Conservation (phyloP, 2,888 invertebrate species). For the Rosalia funebris region DNA sequence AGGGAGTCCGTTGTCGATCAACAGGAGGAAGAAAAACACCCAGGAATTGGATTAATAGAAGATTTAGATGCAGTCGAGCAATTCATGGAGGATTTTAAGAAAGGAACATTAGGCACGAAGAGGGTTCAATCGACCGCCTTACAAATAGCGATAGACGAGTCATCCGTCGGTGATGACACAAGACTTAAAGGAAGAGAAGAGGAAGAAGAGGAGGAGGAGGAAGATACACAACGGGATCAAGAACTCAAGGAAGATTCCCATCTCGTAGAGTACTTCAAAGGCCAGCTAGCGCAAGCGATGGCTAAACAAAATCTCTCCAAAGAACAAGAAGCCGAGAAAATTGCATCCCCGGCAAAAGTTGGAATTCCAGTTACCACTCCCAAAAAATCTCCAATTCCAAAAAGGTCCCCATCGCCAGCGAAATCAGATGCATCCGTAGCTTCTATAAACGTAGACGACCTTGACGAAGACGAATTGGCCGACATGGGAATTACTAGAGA, state of each 20-base stretch:
- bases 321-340: conserved; percentile 1
- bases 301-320: conserved; percentile 4
- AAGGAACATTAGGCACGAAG: not conserved
- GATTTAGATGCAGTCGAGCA: not conserved
- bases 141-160: not conserved
- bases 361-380: conserved; percentile 47
- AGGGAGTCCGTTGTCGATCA: conserved; percentile 34
- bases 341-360: conserved; percentile 32
- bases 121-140: not conserved
- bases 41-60: not conserved
- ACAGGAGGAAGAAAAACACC: conserved; percentile 9
- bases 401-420: conserved; percentile 20
- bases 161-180: not conserved
- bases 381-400: conserved; percentile 41
- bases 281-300: conserved; percentile 1
- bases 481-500: conserved; percentile 15
- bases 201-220: conserved; percentile 18
- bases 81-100: conserved; percentile 19
- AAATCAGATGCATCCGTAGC: not conserved
- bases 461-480: conserved; percentile 14
- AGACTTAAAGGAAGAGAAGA: not conserved
- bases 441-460: conserved; percentile 1
- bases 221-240: not conserved
- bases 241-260: conserved; percentile 10
- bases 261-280: conserved; percentile 20